phyloP scores from a whole-genome alignment of 1,140 invertebrate species.

The Drosophila tani region DNA sequence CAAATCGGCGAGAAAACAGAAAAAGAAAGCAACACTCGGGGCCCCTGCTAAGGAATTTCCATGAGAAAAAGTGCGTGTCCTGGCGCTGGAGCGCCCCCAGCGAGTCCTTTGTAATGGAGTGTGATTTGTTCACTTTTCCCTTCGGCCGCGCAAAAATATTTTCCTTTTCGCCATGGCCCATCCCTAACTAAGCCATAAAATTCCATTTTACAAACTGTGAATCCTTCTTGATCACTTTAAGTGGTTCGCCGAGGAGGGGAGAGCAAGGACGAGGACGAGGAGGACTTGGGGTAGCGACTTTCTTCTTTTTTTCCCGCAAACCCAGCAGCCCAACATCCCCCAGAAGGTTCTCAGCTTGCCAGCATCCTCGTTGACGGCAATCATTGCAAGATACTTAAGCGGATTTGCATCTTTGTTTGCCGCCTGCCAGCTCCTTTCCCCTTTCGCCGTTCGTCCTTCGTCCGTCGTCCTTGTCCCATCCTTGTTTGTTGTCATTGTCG shows the following conservation, averaged over 20 bases:
- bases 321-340: neutral
- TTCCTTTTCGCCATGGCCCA: constrained; percentile 38
- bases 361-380: constrained; percentile 59
- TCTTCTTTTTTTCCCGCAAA: constrained; percentile 13
- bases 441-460: neutral
- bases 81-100: neutral
- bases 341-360: neutral
- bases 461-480: constrained; percentile 15
- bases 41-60: constrained; percentile 58
- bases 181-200: constrained; percentile 80
- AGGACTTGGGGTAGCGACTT: constrained; percentile 38
- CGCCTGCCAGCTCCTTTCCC: constrained; percentile 6
- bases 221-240: constrained; percentile 85
- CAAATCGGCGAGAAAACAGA: constrained; percentile 70
- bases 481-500: constrained; percentile 75
- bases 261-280: neutral
- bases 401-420: constrained; percentile 82
- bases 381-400: constrained; percentile 84
- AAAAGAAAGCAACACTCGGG: constrained; percentile 13
- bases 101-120: constrained; percentile 74
- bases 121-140: constrained; percentile 82
- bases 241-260: constrained; percentile 59
- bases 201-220: constrained; percentile 85
- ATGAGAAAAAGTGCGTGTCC: constrained; percentile 44
- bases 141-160: constrained; percentile 69